Conservation (phyloP, 1,140 invertebrate species). For the Leptestheria dahalacensis region DNA sequence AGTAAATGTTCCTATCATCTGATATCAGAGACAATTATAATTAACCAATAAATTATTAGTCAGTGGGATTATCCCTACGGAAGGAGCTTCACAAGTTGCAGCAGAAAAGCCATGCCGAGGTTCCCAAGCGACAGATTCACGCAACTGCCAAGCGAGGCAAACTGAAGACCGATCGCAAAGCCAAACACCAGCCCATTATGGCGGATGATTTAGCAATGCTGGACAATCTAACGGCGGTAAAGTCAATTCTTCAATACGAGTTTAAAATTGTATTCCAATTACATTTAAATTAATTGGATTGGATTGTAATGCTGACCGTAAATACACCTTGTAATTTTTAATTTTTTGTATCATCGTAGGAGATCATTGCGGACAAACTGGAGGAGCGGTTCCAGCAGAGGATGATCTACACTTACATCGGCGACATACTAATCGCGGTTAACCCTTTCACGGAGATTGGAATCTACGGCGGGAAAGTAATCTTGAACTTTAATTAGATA, state of each 20-base stretch:
- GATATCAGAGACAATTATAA: too few species aligned
- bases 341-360: conserved; percentile 27
- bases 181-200: conserved; percentile 50
- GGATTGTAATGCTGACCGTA: too few species aligned
- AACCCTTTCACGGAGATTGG: conserved; percentile 68
- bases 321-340: too few species aligned
- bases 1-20: too few species aligned
- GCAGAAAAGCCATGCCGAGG: conserved; percentile 40
- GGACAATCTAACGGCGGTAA: conserved; percentile 51
- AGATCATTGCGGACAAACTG: conserved; percentile 59
- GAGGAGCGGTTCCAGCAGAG: conserved; percentile 51
- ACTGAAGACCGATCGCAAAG: conserved; percentile 58
- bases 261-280: too few species aligned
- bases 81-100: conserved; percentile 34
- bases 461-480: conserved; percentile 55
- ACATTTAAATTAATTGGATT: too few species aligned
- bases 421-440: conserved; percentile 67
- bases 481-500: too few species aligned
- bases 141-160: conserved; percentile 62
- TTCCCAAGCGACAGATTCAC: conserved; percentile 37
- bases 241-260: too few species aligned
- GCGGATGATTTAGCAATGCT: conserved; percentile 57
- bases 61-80: too few species aligned
- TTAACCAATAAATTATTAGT: too few species aligned
- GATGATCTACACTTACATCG: conserved; percentile 76